A percentile compares a stretch with the other conserved stretches of the same genome.
phyloP scores from a whole-genome alignment of 53 echinoderm and acorn worm genomes.

The Actinopyga echinites region DNA sequence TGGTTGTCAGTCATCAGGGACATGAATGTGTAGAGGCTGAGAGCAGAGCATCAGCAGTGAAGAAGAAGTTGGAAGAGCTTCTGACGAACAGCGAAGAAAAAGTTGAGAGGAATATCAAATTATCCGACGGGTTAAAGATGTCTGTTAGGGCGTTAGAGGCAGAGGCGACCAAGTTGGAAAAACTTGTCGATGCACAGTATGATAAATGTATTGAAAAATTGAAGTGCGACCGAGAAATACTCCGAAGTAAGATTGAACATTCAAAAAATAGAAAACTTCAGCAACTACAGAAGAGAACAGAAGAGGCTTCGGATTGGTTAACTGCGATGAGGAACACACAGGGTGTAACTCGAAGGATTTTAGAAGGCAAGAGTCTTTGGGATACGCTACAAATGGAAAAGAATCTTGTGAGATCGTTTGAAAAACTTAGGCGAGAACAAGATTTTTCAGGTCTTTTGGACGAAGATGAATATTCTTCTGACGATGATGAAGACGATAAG shows the following conservation, averaged over 20 bases:
- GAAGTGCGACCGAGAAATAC: not conserved
- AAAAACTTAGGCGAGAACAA: too few relatives aligned
- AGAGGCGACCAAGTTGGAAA: not conserved
- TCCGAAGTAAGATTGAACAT: not conserved
- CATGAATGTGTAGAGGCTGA: not conserved
- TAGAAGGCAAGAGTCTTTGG: not conserved
- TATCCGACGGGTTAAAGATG: not conserved
- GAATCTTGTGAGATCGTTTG: not conserved
- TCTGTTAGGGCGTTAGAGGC: not conserved
- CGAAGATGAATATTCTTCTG: too few relatives aligned
- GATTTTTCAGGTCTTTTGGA: too few relatives aligned
- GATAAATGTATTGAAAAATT: not conserved
- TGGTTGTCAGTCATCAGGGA: not conserved
- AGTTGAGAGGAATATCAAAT: not conserved
- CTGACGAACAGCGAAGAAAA: not conserved
- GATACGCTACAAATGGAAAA: not conserved
- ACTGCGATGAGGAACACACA: not conserved
- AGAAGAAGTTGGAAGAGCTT: not conserved
- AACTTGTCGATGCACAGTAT: not conserved
- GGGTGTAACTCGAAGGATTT: not conserved
- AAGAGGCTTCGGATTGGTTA: not conserved
- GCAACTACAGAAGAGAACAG: not conserved
- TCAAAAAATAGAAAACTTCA: not conserved
- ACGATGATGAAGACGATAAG: too few relatives aligned
- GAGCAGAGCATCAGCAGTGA: not conserved